A percentile compares a stretch with the other conserved stretches of the same genome.
These are phyloP conservation scores for Cacatua alba DNA, from an alignment of 2,113 vertebrate genomes.

Conservation along the genomic window DNA sequence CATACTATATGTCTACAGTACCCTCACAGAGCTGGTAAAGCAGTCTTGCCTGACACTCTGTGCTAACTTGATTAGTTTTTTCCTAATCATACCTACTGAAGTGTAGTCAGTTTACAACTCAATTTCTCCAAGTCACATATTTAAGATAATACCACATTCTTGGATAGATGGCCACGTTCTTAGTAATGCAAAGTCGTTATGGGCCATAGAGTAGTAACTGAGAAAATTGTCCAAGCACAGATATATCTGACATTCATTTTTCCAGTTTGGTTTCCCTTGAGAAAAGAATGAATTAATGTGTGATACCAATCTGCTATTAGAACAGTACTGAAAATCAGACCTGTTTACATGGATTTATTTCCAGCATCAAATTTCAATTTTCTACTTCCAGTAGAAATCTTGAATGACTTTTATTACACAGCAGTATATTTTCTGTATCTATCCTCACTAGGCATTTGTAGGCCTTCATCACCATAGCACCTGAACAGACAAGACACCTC, in stretches of 20 bases:
- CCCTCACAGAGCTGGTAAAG: not conserved
- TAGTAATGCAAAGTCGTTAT: not conserved
- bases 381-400: not conserved
- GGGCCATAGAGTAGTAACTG: not conserved
- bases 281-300: not conserved
- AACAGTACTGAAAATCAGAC: not conserved
- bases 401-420: not conserved
- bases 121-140: not conserved
- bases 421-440: not conserved
- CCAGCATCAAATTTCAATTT: not conserved
- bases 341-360: not conserved
- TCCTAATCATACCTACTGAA: not conserved
- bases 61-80: not conserved
- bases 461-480: not conserved
- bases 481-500: not conserved
- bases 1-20: not conserved
- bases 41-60: not conserved
- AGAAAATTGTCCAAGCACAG: not conserved
- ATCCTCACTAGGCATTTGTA: too few species aligned
- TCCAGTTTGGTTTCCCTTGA: not conserved
- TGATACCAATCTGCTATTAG: not conserved
- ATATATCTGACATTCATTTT: not conserved
- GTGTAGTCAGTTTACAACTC: not conserved
- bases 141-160: not conserved
- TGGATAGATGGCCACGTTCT: not conserved